phyloP scores from a whole-genome alignment of 2,888 invertebrate genomes.

The Andrena hattorfiana region DNA sequence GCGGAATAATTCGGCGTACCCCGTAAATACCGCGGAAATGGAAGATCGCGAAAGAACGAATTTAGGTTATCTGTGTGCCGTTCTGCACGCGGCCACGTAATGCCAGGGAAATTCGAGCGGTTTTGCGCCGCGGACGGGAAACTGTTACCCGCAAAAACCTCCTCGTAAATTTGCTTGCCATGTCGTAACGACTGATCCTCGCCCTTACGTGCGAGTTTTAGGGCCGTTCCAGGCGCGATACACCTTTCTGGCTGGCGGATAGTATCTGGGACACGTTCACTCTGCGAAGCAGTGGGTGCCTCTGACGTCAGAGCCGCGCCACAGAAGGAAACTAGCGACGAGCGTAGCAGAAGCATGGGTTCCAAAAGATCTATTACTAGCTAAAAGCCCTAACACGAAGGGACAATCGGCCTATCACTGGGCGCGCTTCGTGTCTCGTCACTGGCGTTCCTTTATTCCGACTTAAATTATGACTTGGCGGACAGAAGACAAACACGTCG shows the following conservation, averaged over 20 bases:
- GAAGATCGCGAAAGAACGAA: constrained; percentile 44
- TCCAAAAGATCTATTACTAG: too few species aligned
- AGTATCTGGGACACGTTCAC: neutral
- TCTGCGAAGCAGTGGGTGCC: neutral
- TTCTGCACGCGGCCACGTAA: constrained; percentile 35
- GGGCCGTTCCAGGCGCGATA: neutral
- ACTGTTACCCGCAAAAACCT: constrained; percentile 36
- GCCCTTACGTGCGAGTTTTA: constrained; percentile 18
- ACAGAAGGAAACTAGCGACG: too few species aligned
- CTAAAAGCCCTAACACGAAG: too few species aligned
- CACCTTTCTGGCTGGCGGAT: too few species aligned
- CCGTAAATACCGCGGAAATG: constrained; percentile 36
- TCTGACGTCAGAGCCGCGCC: too few species aligned
- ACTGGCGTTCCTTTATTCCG: too few species aligned
- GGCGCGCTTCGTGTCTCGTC: too few species aligned
- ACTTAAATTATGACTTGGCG: too few species aligned
- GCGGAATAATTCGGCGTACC: constrained; percentile 32
- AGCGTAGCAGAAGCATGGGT: too few species aligned
- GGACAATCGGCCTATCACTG: too few species aligned
- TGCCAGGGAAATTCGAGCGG: constrained; percentile 36
- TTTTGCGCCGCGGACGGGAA: constrained; percentile 34
- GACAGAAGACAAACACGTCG: too few species aligned
- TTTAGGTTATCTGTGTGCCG: constrained; percentile 41
- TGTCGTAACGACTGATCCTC: constrained; percentile 38
- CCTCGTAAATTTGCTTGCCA: constrained; percentile 40